phyloP scores from a whole-genome alignment of 2,113 vertebrate genomes.

The Coptodon rendalli region DNA sequence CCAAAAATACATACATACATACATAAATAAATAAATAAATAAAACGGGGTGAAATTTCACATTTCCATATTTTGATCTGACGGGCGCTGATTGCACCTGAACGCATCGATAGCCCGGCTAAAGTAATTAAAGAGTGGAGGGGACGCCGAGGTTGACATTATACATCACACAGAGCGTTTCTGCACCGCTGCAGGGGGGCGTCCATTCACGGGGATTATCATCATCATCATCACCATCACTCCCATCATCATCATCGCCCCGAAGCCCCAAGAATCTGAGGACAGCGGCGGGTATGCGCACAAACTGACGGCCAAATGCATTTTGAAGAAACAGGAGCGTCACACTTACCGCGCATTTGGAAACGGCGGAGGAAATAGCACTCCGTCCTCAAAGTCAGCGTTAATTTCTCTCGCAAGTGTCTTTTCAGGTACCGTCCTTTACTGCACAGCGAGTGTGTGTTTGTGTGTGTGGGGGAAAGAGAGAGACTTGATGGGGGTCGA shows the following conservation, averaged over 20 bases:
- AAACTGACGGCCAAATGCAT: not conserved
- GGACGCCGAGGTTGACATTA: not conserved
- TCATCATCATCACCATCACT: not conserved
- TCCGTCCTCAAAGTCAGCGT: constrained; percentile 36
- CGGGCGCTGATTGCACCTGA: constrained; percentile 29
- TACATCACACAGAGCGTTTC: not conserved
- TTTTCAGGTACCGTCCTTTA: constrained; percentile 29
- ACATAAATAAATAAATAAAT: not conserved
- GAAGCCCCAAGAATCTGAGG: not conserved
- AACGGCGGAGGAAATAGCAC: not conserved
- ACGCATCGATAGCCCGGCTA: constrained; percentile 7
- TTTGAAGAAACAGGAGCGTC: not conserved
- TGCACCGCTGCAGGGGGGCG: not conserved
- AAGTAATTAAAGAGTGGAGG: constrained; percentile 46
- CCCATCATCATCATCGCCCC: not conserved
- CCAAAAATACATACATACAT: not conserved
- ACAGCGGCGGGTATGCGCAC: not conserved
- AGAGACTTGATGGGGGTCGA: not conserved
- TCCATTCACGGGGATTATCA: not conserved
- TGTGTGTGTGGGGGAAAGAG: not conserved
- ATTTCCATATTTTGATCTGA: not conserved
- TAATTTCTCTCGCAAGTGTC: constrained; percentile 29
- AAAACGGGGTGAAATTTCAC: not conserved
- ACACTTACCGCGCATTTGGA: constrained; percentile 57
- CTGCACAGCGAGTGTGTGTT: not conserved